Evolutionary conservation across 1,140 invertebrate genomes (phyloP), one percentile per base, ranked within the genome.

Genomic region (Caenorhabditis brenneri): DNA sequence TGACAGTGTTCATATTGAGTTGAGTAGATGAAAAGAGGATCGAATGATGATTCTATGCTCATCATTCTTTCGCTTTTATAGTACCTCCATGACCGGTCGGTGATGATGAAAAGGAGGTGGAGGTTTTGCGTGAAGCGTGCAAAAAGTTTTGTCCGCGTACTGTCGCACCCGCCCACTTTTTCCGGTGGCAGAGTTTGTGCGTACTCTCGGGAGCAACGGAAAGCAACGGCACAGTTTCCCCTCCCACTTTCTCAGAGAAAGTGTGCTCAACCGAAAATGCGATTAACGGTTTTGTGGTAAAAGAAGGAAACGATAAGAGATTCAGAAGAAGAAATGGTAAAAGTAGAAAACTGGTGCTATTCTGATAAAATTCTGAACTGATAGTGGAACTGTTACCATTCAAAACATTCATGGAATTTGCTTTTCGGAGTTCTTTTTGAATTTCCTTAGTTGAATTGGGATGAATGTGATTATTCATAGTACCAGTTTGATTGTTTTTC

Each of bases 21-120:
- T 12, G 36, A 46, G 36, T 82, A 24, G 58, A 42, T 12, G 22
- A n/a, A 29, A 51, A 31, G 36, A 31, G 22, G 81, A 74, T 69
- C 60, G 58, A 74, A 51, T 82, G 81, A 82, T 82, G 60, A 39
- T 46, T 69, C 46, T 46, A 36, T 74, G 65, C 65, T 74, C 65
- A 74, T 39, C 65, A 42, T 24, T 46, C 36, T 42, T 74, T 24
- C 10, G 19, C 65, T 74, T 74, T 74, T 74, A 74, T 74, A 74
- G 36, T 74, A 74, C 65, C 65, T 42, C n/a, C n/a, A 74, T 74
- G 65, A 74, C 65, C 65, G 65, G 65, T 74, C 65, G 65, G 22
- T 31, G 15, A 9, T 46, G 12, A 65, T 65, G 58, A 65, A 65
- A 51, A 65, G 48, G 42, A 79, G 74, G 74, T 48, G 48, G 74